phyloP scores from a whole-genome alignment of 2,888 invertebrate species.

The Odontocolon sp. region DNA sequence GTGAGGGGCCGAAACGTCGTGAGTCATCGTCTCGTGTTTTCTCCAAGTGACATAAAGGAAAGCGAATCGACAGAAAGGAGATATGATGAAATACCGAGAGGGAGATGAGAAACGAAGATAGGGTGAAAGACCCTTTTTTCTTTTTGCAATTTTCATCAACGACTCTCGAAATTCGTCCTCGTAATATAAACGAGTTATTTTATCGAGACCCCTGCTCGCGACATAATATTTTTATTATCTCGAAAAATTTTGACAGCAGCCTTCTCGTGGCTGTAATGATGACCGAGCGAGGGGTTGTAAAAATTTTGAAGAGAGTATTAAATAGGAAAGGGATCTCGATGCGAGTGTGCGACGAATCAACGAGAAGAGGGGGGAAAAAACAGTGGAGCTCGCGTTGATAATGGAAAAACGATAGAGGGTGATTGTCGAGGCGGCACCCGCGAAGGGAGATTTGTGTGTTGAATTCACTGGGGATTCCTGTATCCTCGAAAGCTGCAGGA shows the following conservation, averaged over 20 bases:
- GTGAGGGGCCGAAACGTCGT: no score
- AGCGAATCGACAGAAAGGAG: constrained; percentile 17
- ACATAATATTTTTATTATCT: constrained; percentile 35
- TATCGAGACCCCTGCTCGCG: neutral
- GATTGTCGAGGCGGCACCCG: constrained; percentile 46
- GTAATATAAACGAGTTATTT: neutral
- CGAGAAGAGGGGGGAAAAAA: constrained; percentile 11
- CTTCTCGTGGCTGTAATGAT: neutral
- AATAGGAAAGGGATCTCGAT: constrained; percentile 10
- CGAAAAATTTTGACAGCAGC: neutral
- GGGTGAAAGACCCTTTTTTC: neutral
- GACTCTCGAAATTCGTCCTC: constrained; percentile 9
- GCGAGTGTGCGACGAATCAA: constrained; percentile 19
- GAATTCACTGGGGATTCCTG: constrained; percentile 66
- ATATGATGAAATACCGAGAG: constrained; percentile 2
- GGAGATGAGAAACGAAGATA: no score
- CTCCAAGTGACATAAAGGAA: constrained; percentile 32
- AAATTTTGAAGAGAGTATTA: constrained; percentile 29
- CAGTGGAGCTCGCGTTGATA: constrained; percentile 35
- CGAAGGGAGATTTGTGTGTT: constrained; percentile 63
- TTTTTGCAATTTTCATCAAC: constrained; percentile 18
- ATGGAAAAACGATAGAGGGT: constrained; percentile 46
- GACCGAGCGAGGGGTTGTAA: neutral
- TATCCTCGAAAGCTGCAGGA: constrained; percentile 23
- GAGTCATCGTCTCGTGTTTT: no score